Conservation (phyloP, 2,797 vertebrate species). For the Echeneis naucrates region DNA sequence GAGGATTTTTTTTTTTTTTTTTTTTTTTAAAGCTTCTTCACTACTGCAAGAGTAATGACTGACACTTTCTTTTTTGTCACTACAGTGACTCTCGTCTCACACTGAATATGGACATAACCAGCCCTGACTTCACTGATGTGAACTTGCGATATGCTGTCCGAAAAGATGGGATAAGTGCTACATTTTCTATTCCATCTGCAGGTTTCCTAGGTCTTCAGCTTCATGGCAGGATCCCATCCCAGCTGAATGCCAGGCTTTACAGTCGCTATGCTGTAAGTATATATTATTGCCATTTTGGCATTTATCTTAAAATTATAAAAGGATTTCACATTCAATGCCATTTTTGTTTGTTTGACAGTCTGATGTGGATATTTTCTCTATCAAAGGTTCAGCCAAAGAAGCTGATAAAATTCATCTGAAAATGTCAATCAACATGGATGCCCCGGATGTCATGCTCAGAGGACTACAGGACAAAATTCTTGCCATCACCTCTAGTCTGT, state of each 20-base stretch:
- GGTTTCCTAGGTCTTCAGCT: conserved; percentile 84
- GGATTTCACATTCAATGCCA: too few species aligned
- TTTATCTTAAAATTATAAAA: too few species aligned
- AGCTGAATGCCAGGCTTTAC: conserved; percentile 79
- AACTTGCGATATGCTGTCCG: conserved; percentile 65
- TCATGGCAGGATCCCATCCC: conserved; percentile 47
- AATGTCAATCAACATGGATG: conserved; percentile 83
- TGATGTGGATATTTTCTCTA: conserved; percentile 83
- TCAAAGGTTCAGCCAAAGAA: conserved; percentile 71
- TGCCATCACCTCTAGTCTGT: conserved; percentile 78
- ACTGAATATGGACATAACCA: conserved; percentile 73
- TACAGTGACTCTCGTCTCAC: conserved; percentile 64
- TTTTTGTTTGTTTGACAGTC: conserved; percentile 73
- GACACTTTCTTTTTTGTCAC: neutral
- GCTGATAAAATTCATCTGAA: conserved; percentile 74
- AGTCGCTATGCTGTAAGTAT: conserved; percentile 83
- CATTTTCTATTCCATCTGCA: conserved; percentile 66
- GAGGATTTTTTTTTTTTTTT: too few species aligned
- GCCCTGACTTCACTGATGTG: conserved; percentile 72
- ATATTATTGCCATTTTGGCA: neutral
- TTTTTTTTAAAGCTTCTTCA: neutral
- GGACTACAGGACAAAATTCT: conserved; percentile 82
- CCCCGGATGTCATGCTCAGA: conserved; percentile 74
- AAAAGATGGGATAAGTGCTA: conserved; percentile 63
- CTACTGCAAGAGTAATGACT: neutral